Evolutionary conservation across 2,888 invertebrate species (phyloP).

Genomic region (Taphrorychus bicolor): DNA sequence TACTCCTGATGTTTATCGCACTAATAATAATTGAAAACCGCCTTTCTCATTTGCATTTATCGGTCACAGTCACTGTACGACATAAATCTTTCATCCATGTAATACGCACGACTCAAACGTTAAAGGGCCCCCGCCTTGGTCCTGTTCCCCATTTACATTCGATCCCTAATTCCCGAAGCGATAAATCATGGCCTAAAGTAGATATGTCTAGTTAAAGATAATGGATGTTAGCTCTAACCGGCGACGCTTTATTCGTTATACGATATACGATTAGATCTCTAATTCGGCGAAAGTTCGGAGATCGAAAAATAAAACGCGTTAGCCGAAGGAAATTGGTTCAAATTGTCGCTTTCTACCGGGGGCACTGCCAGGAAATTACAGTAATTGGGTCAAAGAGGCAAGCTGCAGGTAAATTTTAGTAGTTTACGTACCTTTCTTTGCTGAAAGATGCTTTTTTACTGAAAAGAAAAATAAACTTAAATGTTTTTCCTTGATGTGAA

Average conservation of each 20-base stretch:
- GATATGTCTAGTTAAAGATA: constrained; percentile 16
- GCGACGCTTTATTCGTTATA: background rate
- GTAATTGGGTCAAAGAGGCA: background rate
- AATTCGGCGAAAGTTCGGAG: background rate
- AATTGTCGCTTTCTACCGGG: background rate
- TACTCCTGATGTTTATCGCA: too few species aligned
- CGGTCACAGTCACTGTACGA: too few species aligned
- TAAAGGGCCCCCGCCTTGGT: background rate
- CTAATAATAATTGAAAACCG: too few species aligned
- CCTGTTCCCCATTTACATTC: background rate
- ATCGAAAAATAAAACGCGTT: background rate
- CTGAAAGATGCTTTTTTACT: constrained; percentile 26
- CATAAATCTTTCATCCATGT: too few species aligned
- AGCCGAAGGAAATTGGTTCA: constrained; percentile 1
- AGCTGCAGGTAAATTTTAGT: background rate
- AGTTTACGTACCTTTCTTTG: constrained; percentile 35
- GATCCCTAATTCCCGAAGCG: constrained; percentile 10
- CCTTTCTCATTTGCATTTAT: too few species aligned
- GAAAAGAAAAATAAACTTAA: constrained; percentile 18
- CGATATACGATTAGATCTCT: constrained; percentile 1
- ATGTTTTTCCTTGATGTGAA: background rate
- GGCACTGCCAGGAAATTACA: too few species aligned
- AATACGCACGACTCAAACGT: too few species aligned
- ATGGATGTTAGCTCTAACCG: constrained; percentile 9
- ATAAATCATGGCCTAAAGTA: constrained; percentile 14